phyloP scores from a whole-genome alignment of 23 tunicate genomes.

The Aplidium turbinatum region DNA sequence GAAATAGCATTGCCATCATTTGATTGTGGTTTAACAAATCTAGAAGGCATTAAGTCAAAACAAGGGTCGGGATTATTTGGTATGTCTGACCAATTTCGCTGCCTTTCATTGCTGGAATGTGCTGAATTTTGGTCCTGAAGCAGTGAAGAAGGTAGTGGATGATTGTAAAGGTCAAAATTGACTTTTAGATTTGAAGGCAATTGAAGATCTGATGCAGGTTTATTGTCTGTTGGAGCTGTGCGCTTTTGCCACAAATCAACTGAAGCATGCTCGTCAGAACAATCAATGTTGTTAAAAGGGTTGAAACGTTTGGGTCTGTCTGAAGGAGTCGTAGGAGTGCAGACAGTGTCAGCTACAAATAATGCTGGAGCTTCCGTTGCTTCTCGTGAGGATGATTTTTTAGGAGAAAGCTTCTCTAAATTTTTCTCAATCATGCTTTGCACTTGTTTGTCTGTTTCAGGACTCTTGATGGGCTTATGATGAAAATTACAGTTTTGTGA shows the following conservation, averaged over 20 bases:
- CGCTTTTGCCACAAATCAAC: slow-evolving; percentile 36
- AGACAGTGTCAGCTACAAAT: background rate
- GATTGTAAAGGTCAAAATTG: no score
- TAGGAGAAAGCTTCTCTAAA: slow-evolving; percentile 17
- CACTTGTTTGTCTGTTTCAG: slow-evolving; percentile 4
- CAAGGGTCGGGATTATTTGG: background rate
- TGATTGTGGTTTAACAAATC: background rate
- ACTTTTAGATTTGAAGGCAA: no score
- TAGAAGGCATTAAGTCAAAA: slow-evolving; percentile 29
- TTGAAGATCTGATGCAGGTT: no score
- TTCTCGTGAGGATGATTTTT: background rate
- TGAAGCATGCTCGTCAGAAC: background rate
- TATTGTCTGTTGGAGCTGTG: background rate
- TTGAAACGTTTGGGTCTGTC: slow-evolving; percentile 23
- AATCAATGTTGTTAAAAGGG: slow-evolving; percentile 22
- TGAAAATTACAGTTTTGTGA: background rate
- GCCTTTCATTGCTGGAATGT: no score
- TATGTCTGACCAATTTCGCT: no score
- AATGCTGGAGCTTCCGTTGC: background rate
- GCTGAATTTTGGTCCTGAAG: no score
- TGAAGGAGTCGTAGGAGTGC: background rate
- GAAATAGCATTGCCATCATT: slow-evolving; percentile 4
- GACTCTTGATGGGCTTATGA: background rate
- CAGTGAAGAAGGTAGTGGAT: no score
- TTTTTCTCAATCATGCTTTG: slow-evolving; percentile 11